A percentile compares a stretch with the other conserved stretches of the same genome.
phyloP scores from a whole-genome alignment of 2,888 invertebrate species.

The Cartodere bifasciata region DNA sequence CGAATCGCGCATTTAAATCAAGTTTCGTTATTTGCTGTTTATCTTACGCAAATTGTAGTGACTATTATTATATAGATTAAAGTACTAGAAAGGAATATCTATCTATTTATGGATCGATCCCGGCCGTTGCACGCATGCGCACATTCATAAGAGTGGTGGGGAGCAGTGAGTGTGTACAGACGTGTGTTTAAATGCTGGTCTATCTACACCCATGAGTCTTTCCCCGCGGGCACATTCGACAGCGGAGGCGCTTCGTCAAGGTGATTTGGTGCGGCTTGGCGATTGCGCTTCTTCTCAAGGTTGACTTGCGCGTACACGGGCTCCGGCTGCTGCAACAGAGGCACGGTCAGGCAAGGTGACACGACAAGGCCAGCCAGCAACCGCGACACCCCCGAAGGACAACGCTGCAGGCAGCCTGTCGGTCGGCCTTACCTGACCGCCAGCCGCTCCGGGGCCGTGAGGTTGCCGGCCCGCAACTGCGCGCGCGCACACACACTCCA shows the following conservation, averaged over 20 bases:
- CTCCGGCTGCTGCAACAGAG: conserved; percentile 37
- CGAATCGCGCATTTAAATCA: too few relatives aligned
- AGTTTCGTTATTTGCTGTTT: too few relatives aligned
- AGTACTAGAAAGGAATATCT: too few relatives aligned
- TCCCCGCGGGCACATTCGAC: conserved; percentile 28
- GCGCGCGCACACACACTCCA: conserved; percentile 9
- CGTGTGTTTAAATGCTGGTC: too few relatives aligned
- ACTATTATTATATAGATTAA: too few relatives aligned
- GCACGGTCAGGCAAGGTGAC: conserved; percentile 13
- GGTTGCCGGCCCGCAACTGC: conserved; percentile 4
- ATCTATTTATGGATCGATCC: too few relatives aligned
- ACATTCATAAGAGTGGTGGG: too few relatives aligned
- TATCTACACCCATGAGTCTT: conserved; percentile 36
- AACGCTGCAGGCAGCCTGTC: conserved; percentile 13
- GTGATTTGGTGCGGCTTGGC: conserved; percentile 31
- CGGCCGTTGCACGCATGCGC: too few relatives aligned
- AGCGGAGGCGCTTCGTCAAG: conserved; percentile 20
- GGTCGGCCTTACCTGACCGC: conserved; percentile 14
- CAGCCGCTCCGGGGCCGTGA: too few relatives aligned
- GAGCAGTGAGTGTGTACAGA: too few relatives aligned
- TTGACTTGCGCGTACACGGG: conserved; percentile 55
- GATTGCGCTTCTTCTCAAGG: conserved; percentile 49
- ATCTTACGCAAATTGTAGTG: too few relatives aligned
- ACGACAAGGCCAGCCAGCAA: conserved; percentile 9
- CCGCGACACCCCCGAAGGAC: conserved; percentile 2